Percentiles rank a stretch among this genome's conserved stretches.
Conservation (phyloP, 1,140 invertebrate species). For the Chionoecetes opilio region DNA sequence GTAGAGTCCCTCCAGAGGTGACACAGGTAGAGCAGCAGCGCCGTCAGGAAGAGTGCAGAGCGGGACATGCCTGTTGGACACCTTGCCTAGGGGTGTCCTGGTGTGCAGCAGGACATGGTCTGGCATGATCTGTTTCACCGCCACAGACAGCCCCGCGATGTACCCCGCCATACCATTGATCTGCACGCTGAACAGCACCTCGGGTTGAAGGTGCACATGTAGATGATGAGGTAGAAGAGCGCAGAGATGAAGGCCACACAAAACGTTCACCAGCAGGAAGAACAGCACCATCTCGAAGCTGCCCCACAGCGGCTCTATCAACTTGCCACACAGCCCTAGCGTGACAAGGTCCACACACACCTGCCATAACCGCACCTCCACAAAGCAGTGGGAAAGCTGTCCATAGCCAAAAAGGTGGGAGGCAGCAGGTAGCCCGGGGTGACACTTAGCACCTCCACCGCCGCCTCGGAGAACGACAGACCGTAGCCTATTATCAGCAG, state of each 20-base stretch:
- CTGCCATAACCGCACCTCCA: constrained; percentile 97
- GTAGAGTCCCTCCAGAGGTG: constrained; percentile 95
- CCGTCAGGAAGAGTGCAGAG: constrained; percentile 90
- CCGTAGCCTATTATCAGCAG: constrained; percentile 89
- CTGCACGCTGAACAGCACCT: constrained; percentile 94
- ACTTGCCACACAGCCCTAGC: constrained; percentile 95
- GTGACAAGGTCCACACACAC: constrained; percentile 95
- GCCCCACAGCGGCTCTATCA: constrained; percentile 98
- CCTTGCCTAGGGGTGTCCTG: constrained; percentile 94
- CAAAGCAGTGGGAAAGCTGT: constrained; percentile 96
- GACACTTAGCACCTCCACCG: constrained; percentile 91
- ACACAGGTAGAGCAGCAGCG: constrained; percentile 91
- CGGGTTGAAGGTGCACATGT: constrained; percentile 93
- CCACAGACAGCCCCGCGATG: constrained; percentile 93
- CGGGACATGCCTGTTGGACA: constrained; percentile 91
- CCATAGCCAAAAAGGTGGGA: constrained; percentile 96
- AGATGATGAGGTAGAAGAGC: constrained; percentile 94
- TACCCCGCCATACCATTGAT: constrained; percentile 97
- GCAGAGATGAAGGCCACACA: constrained; percentile 92
- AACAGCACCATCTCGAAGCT: constrained; percentile 97
- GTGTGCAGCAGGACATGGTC: constrained; percentile 92
- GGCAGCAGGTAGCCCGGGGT: constrained; percentile 96
- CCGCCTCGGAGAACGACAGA: constrained; percentile 92
- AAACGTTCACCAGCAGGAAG: constrained; percentile 95
- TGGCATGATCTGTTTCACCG: constrained; percentile 99